These are phyloP conservation scores for Neocrepidodera transversa DNA, from an alignment of 2,888 invertebrate species.

Conservation along the genomic window DNA sequence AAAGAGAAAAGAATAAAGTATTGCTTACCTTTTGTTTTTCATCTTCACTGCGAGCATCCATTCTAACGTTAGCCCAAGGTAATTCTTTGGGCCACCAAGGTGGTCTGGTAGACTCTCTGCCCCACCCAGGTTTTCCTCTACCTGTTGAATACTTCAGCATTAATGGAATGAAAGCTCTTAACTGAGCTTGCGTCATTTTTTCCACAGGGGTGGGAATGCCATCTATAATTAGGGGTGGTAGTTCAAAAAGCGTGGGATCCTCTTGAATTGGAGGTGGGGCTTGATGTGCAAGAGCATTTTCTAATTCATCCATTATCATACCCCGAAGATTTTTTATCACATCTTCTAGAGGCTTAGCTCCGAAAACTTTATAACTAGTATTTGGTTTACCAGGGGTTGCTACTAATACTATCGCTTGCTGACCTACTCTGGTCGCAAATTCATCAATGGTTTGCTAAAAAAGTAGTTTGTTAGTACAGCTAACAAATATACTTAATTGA, in stretches of 20 bases:
- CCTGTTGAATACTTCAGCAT: conserved; percentile 98
- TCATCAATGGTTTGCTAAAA: conserved; percentile 92
- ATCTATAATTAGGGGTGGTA: conserved; percentile 95
- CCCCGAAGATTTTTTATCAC: conserved; percentile 90
- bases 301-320: conserved; percentile 94
- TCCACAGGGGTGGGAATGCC: conserved; percentile 98
- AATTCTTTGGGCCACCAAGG: conserved; percentile 99
- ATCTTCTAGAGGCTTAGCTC: conserved; percentile 95
- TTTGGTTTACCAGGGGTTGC: conserved; percentile 96
- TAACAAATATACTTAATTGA: too few relatives aligned
- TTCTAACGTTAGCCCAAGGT: conserved; percentile 97
- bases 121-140: conserved; percentile 97
- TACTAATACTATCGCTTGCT: conserved; percentile 94
- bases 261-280: conserved; percentile 86
- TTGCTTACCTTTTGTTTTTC: conserved; percentile 90
- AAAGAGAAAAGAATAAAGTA: neutral
- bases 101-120: conserved; percentile 92
- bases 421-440: conserved; percentile 95
- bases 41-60: conserved; percentile 95
- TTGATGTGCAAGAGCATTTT: conserved; percentile 91
- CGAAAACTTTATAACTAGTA: conserved; percentile 95
- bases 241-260: conserved; percentile 91
- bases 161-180: conserved; percentile 94
- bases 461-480: conserved; percentile 42
- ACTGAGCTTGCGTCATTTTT: conserved; percentile 98